Percentiles rank a stretch among this genome's conserved stretches.
Conservation (phyloP, 2,113 vertebrate species). For the Pluvialis apricaria region DNA sequence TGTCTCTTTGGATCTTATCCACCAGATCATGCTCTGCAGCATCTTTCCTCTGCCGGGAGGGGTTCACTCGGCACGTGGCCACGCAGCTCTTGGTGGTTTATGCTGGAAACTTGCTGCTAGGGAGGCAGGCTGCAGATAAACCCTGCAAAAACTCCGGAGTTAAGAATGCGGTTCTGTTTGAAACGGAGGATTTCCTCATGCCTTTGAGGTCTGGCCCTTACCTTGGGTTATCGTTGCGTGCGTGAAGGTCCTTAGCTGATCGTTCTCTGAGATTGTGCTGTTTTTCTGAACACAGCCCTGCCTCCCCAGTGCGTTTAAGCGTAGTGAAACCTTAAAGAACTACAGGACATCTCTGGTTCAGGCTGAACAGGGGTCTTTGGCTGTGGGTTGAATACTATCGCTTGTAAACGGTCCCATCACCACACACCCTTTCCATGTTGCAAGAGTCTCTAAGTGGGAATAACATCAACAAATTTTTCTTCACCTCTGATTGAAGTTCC, state of each 20-base stretch:
- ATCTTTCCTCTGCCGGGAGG: neutral
- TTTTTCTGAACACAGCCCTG: neutral
- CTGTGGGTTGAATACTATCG: neutral
- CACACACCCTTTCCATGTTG: accelerated
- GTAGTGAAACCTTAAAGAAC: neutral
- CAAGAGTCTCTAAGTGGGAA: neutral
- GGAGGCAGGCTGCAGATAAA: neutral
- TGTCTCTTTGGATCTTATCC: neutral
- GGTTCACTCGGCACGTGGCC: neutral
- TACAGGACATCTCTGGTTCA: neutral
- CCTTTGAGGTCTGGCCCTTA: neutral
- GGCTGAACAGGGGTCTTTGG: neutral
- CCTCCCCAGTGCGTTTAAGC: neutral
- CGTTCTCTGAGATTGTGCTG: neutral
- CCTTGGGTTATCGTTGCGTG: neutral
- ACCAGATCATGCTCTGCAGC: neutral
- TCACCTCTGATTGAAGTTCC: neutral
- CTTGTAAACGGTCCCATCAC: neutral
- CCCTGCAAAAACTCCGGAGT: neutral
- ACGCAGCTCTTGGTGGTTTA: neutral
- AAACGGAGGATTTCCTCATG: neutral
- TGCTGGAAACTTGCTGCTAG: neutral
- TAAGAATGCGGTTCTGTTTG: neutral
- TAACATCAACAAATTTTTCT: neutral
- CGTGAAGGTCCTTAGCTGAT: neutral